Conservation (phyloP, 2,888 invertebrate genomes). For the Parelbella ahira region DNA sequence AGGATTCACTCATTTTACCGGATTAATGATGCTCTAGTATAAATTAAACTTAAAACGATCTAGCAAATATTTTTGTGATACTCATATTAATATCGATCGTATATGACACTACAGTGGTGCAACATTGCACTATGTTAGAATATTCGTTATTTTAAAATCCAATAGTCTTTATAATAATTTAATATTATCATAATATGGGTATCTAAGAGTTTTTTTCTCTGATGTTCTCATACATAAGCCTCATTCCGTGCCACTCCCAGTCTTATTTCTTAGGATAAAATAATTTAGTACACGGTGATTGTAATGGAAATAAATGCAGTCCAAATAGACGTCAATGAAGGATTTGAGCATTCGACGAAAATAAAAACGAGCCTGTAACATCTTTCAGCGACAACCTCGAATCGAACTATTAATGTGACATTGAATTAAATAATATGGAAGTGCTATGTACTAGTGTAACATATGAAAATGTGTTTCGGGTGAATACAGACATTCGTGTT, state of each 20-base stretch:
- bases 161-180: slow-evolving; percentile 21
- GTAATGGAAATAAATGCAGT: too few relatives aligned
- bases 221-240: slow-evolving; percentile 31
- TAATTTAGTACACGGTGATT: slow-evolving; percentile 25
- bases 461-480: too few relatives aligned
- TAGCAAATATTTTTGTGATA: slow-evolving; percentile 38
- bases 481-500: too few relatives aligned
- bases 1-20: slow-evolving; percentile 46
- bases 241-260: slow-evolving; percentile 45
- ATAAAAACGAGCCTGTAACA: too few relatives aligned
- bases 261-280: slow-evolving; percentile 44
- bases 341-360: slow-evolving; percentile 32
- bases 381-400: too few relatives aligned
- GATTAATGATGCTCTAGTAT: too few relatives aligned
- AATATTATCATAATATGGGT: slow-evolving; percentile 14
- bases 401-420: too few relatives aligned
- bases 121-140: slow-evolving; percentile 37
- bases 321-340: not conserved
- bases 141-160: slow-evolving; percentile 25
- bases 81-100: slow-evolving; percentile 37
- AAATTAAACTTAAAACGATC: slow-evolving; percentile 46
- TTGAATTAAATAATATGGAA: too few relatives aligned
- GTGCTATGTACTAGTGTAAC: too few relatives aligned
- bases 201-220: slow-evolving; percentile 17
- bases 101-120: slow-evolving; percentile 39